Base-by-base conservation (phyloP, 2,797 vertebrate species). In the Antrozous pallidus region DNA sequence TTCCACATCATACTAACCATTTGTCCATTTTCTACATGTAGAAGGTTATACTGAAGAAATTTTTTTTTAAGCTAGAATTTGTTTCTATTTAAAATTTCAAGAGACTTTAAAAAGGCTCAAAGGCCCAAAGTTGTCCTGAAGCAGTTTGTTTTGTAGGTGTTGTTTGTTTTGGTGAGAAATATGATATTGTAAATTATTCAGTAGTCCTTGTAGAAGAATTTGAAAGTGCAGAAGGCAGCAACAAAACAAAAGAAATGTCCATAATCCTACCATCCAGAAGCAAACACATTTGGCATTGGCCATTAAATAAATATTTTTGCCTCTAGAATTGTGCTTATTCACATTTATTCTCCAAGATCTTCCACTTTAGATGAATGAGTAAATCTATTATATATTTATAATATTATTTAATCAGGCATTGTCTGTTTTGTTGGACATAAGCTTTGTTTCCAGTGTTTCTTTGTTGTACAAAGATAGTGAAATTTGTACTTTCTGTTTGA, bases 401-500 rank as follows among this genome's bases (percentile, higher is more conserved):
- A 26, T 56, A 4, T 18, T 78, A 63, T 78, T 84, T 67, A 90
- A 77, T 77, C 71, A 78, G 51, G 2, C 54, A 1, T 91, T 87
- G 16, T 51, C 14, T 73, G 5, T 94, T 92, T 88, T 90, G 49
- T 77, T 86, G 40, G 11, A 80, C 42, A 71, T 28, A 71, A 47
- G 26, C 33, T 47, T 61, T 69, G 26, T 91, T 93, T 56, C 40
- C 13, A 81, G 38, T 79, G 91, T 89, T 83, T 71, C 56, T 69
- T 38, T 69, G 45, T 61, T 54, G 8, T 16, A 83, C 36, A 56
- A 22, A 80, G 63, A 9, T 58, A 61, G 8, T 47, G 31, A 47
- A n/a, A 28, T 88, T 51, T 75, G 10, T 71, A 33, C 9, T 89
- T 88, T 71, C 38, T 94, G 2, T 90, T 94, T 84, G 81, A 79